Percentiles rank a stretch among this genome's conserved stretches.
phyloP scores from a whole-genome alignment of 2,888 invertebrate species.

The Andrena bicolor region DNA sequence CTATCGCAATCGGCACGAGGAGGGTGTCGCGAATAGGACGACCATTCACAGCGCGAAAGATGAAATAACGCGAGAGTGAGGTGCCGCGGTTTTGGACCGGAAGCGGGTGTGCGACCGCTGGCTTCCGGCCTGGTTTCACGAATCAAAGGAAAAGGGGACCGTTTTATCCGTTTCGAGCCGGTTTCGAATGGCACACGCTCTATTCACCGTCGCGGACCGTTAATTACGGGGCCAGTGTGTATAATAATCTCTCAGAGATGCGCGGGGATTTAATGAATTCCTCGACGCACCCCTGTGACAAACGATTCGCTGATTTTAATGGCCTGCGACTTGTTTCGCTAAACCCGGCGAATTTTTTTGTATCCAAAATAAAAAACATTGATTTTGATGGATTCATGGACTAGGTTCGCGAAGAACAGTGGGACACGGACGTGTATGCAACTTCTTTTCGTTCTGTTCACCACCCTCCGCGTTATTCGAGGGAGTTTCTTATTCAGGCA shows the following conservation, averaged over 20 bases:
- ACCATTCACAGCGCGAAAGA: slow-evolving; percentile 64
- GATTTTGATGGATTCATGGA: not conserved
- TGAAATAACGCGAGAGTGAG: slow-evolving; percentile 66
- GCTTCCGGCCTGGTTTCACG: slow-evolving; percentile 73
- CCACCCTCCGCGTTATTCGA: slow-evolving; percentile 31
- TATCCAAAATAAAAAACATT: not conserved
- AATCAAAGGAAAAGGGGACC: slow-evolving; percentile 72
- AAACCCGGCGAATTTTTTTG: too few relatives aligned
- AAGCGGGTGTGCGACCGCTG: slow-evolving; percentile 67
- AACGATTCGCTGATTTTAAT: not conserved
- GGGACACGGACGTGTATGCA: slow-evolving; percentile 24
- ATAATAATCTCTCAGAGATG: slow-evolving; percentile 40
- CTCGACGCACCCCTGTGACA: not conserved
- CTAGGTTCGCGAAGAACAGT: not conserved
- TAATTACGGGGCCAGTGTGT: slow-evolving; percentile 65
- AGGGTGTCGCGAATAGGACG: slow-evolving; percentile 42
- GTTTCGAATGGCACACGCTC: slow-evolving; percentile 50
- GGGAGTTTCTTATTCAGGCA: slow-evolving; percentile 64
- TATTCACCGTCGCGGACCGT: slow-evolving; percentile 62
- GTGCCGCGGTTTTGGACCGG: slow-evolving; percentile 68
- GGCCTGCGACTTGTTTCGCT: not conserved
- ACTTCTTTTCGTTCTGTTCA: slow-evolving; percentile 24
- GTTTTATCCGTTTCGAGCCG: slow-evolving; percentile 63
- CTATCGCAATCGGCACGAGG: slow-evolving; percentile 52
- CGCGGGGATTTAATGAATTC: slow-evolving; percentile 23